These are phyloP conservation scores for Potamilus streckersoni DNA, from an alignment of 1,140 invertebrate species.

Conservation along the genomic window DNA sequence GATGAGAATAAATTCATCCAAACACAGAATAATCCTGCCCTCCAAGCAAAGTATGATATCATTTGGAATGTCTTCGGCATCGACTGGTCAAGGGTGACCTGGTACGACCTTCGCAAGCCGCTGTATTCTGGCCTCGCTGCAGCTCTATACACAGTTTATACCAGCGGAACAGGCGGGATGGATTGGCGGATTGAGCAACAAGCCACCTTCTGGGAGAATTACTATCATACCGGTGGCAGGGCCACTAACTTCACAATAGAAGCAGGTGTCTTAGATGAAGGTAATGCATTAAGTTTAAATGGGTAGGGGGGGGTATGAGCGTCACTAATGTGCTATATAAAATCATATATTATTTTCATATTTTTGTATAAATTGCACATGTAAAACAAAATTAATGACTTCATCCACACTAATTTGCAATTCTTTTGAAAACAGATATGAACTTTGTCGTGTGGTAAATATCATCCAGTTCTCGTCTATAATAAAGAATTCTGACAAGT, in stretches of 20 bases:
- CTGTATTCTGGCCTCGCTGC: slow-evolving; percentile 58
- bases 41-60: slow-evolving; percentile 28
- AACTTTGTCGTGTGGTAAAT: too few species aligned
- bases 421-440: too few species aligned
- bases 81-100: slow-evolving; percentile 46
- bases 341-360: too few species aligned
- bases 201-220: slow-evolving; percentile 26
- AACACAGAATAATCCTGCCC: slow-evolving; percentile 19
- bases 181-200: slow-evolving; percentile 40
- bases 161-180: slow-evolving; percentile 3
- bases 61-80: slow-evolving; percentile 47
- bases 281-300: slow-evolving; percentile 21
- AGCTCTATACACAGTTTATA: slow-evolving; percentile 39
- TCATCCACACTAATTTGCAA: too few species aligned
- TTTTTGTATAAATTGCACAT: too few species aligned
- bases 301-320: not conserved
- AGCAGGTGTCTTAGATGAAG: slow-evolving; percentile 36
- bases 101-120: slow-evolving; percentile 53
- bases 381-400: too few species aligned
- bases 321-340: too few species aligned
- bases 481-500: too few species aligned
- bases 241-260: slow-evolving; percentile 46
- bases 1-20: slow-evolving; percentile 30
- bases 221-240: slow-evolving; percentile 30
- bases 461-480: too few species aligned